A percentile compares a stretch with the other conserved stretches of the same genome.
Evolutionary conservation across 2,888 invertebrate genomes (phyloP).

Genomic region (Hirtodrosophila histrioides): DNA sequence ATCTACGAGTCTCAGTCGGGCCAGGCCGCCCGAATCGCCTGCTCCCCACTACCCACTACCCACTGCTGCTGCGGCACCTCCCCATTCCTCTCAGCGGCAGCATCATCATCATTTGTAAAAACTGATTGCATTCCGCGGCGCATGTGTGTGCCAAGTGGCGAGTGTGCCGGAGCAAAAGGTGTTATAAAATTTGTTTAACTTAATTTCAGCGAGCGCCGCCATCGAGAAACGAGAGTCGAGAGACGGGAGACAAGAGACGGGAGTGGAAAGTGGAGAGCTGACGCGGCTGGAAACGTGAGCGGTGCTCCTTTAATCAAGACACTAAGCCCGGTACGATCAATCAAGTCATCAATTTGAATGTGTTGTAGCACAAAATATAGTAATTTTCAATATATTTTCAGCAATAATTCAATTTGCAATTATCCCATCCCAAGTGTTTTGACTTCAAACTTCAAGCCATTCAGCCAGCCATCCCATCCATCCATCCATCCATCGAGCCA

Average conservation of each 20-base stretch:
- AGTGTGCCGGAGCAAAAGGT: slow-evolving; percentile 72
- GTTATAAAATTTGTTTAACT: slow-evolving; percentile 83
- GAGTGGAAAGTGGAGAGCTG: slow-evolving; percentile 2
- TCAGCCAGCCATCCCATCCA: background rate
- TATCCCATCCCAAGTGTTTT: slow-evolving; percentile 78
- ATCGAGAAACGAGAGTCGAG: slow-evolving; percentile 1
- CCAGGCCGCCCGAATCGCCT: background rate
- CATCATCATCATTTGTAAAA: slow-evolving; percentile 81
- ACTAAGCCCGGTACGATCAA: slow-evolving; percentile 61
- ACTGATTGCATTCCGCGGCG: slow-evolving; percentile 73
- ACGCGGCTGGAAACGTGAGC: slow-evolving; percentile 52
- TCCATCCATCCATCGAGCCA: too few species aligned
- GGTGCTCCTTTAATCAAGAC: slow-evolving; percentile 70
- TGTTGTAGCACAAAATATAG: slow-evolving; percentile 79
- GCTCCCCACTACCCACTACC: slow-evolving; percentile 3
- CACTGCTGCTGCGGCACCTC: slow-evolving; percentile 1
- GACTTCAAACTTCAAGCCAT: slow-evolving; percentile 61
- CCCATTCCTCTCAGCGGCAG: slow-evolving; percentile 13
- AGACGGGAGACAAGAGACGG: background rate
- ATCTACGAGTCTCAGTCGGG: slow-evolving; percentile 53
- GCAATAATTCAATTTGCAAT: slow-evolving; percentile 79
- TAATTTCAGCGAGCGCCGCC: slow-evolving; percentile 80
- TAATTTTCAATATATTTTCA: slow-evolving; percentile 79
- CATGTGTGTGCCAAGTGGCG: slow-evolving; percentile 50
- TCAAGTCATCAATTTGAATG: slow-evolving; percentile 80